A percentile compares a stretch with the other conserved stretches of the same genome.
Conservation (phyloP, 2,888 invertebrate species). For the Trissolcus brochymenae region DNA sequence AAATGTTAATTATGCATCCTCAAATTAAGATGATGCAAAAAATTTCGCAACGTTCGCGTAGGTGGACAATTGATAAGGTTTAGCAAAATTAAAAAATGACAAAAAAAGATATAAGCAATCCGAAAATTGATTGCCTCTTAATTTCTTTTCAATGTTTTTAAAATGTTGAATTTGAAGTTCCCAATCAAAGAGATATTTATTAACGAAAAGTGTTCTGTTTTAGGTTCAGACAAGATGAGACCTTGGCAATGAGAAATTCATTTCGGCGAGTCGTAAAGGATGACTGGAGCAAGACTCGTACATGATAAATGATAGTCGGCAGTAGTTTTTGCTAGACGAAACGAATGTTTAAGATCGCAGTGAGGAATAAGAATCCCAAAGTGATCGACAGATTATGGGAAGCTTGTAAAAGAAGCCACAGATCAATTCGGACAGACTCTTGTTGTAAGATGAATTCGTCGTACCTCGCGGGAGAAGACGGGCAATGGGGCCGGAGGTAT, state of each 20-base stretch:
- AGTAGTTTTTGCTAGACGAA: constrained; percentile 14
- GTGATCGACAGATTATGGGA: constrained; percentile 42
- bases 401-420: constrained; percentile 37
- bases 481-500: constrained; percentile 78
- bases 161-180: too few species aligned
- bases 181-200: too few species aligned
- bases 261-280: background rate
- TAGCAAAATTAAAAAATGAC: background rate
- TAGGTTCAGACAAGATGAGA: constrained; percentile 8
- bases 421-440: constrained; percentile 29
- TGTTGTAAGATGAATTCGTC: constrained; percentile 75
- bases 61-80: too few species aligned
- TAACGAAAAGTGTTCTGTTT: too few species aligned
- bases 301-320: constrained; percentile 40
- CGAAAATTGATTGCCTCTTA: too few species aligned
- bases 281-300: constrained; percentile 19
- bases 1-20: constrained; percentile 40
- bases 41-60: background rate
- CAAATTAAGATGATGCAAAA: constrained; percentile 35
- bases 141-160: too few species aligned
- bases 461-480: constrained; percentile 78
- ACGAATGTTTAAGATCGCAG: constrained; percentile 41
- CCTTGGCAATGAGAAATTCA: constrained; percentile 28
- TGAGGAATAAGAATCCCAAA: constrained; percentile 44
- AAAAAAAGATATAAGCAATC: too few species aligned